These are phyloP conservation scores for Drosophila hamatofila DNA, from an alignment of 2,888 invertebrate species.

Conservation along the genomic window DNA sequence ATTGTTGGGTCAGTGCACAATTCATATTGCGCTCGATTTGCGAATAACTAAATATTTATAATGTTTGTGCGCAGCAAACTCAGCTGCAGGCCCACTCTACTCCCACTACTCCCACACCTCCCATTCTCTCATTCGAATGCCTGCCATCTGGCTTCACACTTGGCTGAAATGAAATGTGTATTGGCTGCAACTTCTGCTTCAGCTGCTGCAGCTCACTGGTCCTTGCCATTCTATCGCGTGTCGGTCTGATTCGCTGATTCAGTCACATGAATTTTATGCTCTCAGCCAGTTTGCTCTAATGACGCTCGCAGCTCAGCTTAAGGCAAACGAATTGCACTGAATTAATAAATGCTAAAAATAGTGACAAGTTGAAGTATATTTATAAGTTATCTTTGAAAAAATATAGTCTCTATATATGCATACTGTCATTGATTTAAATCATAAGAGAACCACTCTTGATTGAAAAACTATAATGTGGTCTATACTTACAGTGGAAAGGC, in stretches of 20 bases:
- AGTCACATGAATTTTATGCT: slow-evolving; percentile 63
- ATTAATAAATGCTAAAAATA: not conserved
- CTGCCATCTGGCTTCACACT: slow-evolving; percentile 32
- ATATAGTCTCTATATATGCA: too few species aligned
- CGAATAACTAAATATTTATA: slow-evolving; percentile 55
- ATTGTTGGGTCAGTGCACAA: slow-evolving; percentile 67
- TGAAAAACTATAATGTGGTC: too few species aligned
- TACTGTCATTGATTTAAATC: too few species aligned
- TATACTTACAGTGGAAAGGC: too few species aligned
- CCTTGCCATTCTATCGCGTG: not conserved
- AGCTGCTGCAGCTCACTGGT: slow-evolving; percentile 9
- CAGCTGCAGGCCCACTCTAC: not conserved
- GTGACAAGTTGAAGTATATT: not conserved
- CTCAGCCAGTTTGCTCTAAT: slow-evolving; percentile 37
- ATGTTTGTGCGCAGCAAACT: slow-evolving; percentile 12
- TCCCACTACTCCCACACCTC: too few species aligned
- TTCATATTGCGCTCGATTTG: slow-evolving; percentile 39
- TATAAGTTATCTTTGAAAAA: not conserved
- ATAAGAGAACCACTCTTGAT: too few species aligned
- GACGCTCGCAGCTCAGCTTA: slow-evolving; percentile 5
- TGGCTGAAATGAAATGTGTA: slow-evolving; percentile 25
- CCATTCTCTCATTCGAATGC: too few species aligned
- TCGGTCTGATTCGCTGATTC: slow-evolving; percentile 26
- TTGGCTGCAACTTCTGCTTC: slow-evolving; percentile 22
- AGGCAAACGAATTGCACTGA: slow-evolving; percentile 12